Evolutionary conservation across 1,140 invertebrate genomes (phyloP).

Genomic region (Copidosoma floridanum): DNA sequence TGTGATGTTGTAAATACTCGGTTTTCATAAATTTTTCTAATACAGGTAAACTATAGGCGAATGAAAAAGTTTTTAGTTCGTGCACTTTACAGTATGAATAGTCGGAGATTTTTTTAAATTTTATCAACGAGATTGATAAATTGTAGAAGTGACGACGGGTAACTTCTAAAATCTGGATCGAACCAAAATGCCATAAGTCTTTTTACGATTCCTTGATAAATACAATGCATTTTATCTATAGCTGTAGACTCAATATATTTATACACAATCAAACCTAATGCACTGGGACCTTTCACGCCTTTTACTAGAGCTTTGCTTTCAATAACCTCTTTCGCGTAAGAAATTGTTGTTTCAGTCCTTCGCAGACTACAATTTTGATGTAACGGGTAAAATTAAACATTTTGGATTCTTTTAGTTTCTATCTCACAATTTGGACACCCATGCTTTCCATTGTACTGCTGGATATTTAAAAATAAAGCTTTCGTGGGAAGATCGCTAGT

Average conservation of each 20-base stretch:
- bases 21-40: slow-evolving; percentile 27
- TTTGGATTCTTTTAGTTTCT: not conserved
- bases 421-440: slow-evolving; percentile 20
- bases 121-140: slow-evolving; percentile 6
- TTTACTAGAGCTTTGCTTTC: not conserved
- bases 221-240: slow-evolving; percentile 29
- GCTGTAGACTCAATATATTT: slow-evolving; percentile 15
- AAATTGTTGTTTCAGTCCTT: slow-evolving; percentile 15
- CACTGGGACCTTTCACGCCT: slow-evolving; percentile 27
- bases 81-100: slow-evolving; percentile 19
- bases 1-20: slow-evolving; percentile 33
- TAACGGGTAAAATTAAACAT: slow-evolving; percentile 13
- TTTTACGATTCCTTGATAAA: slow-evolving; percentile 26
- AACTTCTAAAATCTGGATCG: not conserved
- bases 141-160: not conserved
- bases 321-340: slow-evolving; percentile 10
- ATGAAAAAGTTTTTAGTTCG: slow-evolving; percentile 13
- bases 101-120: not conserved
- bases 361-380: slow-evolving; percentile 8
- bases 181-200: slow-evolving; percentile 17
- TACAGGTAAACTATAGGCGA: slow-evolving; percentile 31
- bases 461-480: slow-evolving; percentile 16
- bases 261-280: slow-evolving; percentile 5
- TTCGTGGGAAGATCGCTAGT: not conserved
- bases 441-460: slow-evolving; percentile 15